These are phyloP conservation scores for Gyrodactylus salaris DNA, from an alignment of 1,140 invertebrate species.

Conservation along the genomic window DNA sequence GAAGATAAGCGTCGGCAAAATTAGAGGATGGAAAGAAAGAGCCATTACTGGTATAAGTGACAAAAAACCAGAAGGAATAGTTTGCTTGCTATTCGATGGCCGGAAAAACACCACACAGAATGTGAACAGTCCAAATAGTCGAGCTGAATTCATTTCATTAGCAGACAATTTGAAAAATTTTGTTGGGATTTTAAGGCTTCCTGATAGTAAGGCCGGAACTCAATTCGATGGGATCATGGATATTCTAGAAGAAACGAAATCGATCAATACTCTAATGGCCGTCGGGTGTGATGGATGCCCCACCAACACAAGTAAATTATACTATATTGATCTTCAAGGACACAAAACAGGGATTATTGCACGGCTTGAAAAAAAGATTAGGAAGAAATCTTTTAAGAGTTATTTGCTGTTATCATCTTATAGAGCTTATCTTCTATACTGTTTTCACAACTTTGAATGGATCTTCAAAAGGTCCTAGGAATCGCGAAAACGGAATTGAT, in stretches of 20 bases:
- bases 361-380: background rate
- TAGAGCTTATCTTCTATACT: background rate
- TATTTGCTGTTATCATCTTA: background rate
- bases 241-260: background rate
- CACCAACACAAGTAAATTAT: background rate
- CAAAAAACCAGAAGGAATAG: background rate
- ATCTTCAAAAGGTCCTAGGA: background rate
- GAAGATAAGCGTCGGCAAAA: background rate
- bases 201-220: background rate
- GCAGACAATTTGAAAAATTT: background rate
- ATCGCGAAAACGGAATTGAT: background rate
- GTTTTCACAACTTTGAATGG: background rate
- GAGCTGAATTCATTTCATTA: background rate
- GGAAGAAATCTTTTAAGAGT: background rate
- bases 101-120: background rate
- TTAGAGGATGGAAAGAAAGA: background rate
- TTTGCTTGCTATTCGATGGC: background rate
- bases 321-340: background rate
- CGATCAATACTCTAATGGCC: background rate
- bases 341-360: background rate
- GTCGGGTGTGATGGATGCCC: background rate
- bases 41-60: background rate
- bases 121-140: background rate
- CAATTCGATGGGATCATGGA: background rate
- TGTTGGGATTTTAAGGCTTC: background rate